Conservation (phyloP, 2,888 invertebrate genomes). For the Drosophila anomelani region DNA sequence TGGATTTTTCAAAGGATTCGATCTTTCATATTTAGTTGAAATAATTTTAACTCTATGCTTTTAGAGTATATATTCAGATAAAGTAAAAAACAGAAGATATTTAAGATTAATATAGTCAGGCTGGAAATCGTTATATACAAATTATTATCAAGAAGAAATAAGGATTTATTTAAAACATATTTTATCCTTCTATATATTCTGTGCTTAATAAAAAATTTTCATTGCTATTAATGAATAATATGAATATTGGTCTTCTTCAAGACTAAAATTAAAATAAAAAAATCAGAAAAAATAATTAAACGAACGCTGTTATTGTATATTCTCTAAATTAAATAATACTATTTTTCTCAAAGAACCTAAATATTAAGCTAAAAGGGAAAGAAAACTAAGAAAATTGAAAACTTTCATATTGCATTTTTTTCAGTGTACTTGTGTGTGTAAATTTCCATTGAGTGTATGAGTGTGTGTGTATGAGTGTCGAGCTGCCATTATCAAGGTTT, state of each 20-base stretch:
- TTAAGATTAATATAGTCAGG: neutral
- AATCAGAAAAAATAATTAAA: too few species aligned
- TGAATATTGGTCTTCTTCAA: too few species aligned
- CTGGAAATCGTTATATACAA: neutral
- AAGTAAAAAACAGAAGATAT: neutral
- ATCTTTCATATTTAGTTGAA: neutral
- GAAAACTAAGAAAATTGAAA: too few species aligned
- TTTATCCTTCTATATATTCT: neutral
- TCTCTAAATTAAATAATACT: too few species aligned
- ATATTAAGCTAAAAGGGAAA: too few species aligned
- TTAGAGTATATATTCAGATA: neutral
- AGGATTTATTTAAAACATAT: neutral
- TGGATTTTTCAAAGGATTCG: neutral
- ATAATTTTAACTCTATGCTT: too few species aligned
- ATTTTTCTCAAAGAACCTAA: too few species aligned
- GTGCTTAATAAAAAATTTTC: too few species aligned
- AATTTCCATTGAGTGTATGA: conserved; percentile 6
- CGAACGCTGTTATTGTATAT: too few species aligned
- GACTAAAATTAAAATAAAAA: too few species aligned
- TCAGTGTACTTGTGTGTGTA: conserved; percentile 6
- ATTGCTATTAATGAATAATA: too few species aligned
- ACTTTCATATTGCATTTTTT: too few species aligned
- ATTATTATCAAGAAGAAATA: neutral
- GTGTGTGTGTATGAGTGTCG: conserved; percentile 19
- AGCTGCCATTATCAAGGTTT: conserved; percentile 74